Evolutionary conservation across 2,797 vertebrate genomes (phyloP).

Genomic region (Galago senegalensis): DNA sequence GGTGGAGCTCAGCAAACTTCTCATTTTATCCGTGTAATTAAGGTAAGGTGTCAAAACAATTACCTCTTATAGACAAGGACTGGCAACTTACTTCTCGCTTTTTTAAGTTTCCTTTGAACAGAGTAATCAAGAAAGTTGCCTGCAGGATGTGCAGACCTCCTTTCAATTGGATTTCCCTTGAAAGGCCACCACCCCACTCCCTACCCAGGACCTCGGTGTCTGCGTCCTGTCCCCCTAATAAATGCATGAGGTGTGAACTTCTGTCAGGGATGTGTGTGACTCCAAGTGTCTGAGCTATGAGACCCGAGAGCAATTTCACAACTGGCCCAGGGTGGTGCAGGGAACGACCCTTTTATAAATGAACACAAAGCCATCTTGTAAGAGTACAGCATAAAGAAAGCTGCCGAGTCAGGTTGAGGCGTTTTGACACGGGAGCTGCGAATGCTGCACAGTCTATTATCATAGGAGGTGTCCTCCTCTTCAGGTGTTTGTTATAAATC

Average conservation of each 20-base stretch:
- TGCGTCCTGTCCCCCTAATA: neutral
- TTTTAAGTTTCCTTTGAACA: slow-evolving; percentile 52
- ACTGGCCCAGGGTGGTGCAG: slow-evolving; percentile 31
- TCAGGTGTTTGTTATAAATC: slow-evolving; percentile 70
- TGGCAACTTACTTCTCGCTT: neutral
- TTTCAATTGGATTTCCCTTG: slow-evolving; percentile 57
- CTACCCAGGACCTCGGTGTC: neutral
- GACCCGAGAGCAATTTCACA: slow-evolving; percentile 71
- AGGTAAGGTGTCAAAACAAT: slow-evolving; percentile 79
- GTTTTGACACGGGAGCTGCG: slow-evolving; percentile 60
- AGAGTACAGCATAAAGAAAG: slow-evolving; percentile 15
- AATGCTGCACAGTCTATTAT: slow-evolving; percentile 71
- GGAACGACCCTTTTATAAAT: slow-evolving; percentile 78
- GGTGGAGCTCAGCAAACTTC: accelerated
- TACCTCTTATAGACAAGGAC: slow-evolving; percentile 56
- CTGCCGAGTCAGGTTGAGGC: slow-evolving; percentile 70
- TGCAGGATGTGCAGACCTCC: neutral
- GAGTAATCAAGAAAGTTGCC: slow-evolving; percentile 67
- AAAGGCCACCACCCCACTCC: neutral
- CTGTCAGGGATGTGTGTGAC: neutral
- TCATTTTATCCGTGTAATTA: slow-evolving; percentile 75
- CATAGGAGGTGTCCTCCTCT: slow-evolving; percentile 46
- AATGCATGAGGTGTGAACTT: neutral
- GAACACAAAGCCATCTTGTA: slow-evolving; percentile 54
- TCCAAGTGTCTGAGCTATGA: slow-evolving; percentile 31